Conservation (phyloP, 2,888 invertebrate species). For the Alviniconcha strummeri region DNA sequence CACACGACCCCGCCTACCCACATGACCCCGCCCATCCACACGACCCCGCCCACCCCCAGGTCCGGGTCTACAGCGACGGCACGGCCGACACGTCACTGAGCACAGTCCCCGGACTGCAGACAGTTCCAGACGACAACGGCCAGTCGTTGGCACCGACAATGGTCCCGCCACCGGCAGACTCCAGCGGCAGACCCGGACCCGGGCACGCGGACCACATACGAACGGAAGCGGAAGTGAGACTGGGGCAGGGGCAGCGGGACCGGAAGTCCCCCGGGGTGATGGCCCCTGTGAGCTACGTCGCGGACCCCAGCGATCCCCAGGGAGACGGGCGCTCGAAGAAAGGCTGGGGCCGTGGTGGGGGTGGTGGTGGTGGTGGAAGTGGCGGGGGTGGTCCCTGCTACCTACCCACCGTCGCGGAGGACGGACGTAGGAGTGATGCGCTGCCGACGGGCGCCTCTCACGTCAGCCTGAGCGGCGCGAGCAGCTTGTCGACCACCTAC, state of each 20-base stretch:
- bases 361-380: neutral
- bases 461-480: neutral
- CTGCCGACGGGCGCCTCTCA: too few species aligned
- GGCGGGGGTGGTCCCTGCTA: neutral
- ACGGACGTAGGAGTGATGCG: neutral
- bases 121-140: too few species aligned
- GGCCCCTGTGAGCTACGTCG: neutral
- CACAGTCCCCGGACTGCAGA: too few species aligned
- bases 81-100: too few species aligned
- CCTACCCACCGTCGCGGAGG: neutral
- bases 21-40: too few species aligned
- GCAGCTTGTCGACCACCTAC: conserved; percentile 10
- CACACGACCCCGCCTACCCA: neutral
- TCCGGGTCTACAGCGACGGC: too few species aligned
- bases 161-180: too few species aligned
- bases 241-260: neutral
- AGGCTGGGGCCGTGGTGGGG: neutral
- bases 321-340: neutral
- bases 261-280: neutral
- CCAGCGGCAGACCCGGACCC: too few species aligned
- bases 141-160: too few species aligned
- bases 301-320: neutral
- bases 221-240: neutral
- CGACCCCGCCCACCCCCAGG: too few species aligned
- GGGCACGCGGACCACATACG: too few species aligned